Percentiles rank a stretch among this genome's conserved stretches.
Conservation (phyloP, 2,113 vertebrate genomes). For the Gambusia holbrooki region DNA sequence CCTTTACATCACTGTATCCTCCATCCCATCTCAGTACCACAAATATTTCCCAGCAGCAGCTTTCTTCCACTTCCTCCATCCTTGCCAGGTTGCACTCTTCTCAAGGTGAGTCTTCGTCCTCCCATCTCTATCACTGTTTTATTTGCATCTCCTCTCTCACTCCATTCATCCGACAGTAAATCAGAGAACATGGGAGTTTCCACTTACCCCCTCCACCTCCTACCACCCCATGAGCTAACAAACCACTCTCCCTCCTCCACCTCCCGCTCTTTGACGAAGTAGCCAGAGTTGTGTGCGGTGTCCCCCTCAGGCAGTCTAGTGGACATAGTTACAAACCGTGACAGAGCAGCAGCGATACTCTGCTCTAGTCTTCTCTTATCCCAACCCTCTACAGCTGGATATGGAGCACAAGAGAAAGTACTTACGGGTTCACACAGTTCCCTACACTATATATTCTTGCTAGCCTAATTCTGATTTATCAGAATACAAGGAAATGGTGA, state of each 20-base stretch:
- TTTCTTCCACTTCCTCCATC: conserved; percentile 32
- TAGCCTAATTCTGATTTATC: background rate
- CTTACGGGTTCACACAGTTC: background rate
- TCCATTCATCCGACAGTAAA: conserved; percentile 18
- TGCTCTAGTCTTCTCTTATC: conserved; percentile 9
- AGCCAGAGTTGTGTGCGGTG: conserved; percentile 39
- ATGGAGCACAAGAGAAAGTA: conserved; percentile 38
- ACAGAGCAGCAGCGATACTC: conserved; percentile 34
- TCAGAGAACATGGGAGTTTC: conserved; percentile 64
- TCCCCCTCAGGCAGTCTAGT: conserved; percentile 41
- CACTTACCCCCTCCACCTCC: conserved; percentile 12
- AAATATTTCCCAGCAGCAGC: conserved; percentile 19
- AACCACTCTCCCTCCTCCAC: background rate
- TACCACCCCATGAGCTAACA: conserved; percentile 13
- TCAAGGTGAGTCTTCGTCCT: conserved; percentile 66
- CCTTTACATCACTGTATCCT: background rate
- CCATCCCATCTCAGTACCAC: background rate
- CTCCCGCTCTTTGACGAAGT: conserved; percentile 41
- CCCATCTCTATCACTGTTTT: conserved; percentile 7
- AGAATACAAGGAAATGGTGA: background rate
- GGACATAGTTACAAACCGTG: conserved; percentile 43
- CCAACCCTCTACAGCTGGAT: conserved; percentile 2
- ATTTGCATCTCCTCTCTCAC: conserved; percentile 14
- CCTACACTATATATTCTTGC: background rate
- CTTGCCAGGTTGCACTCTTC: conserved; percentile 32